Evolutionary conservation across 2,888 invertebrate species (phyloP).

Genomic region (Caenorhabditis becei): DNA sequence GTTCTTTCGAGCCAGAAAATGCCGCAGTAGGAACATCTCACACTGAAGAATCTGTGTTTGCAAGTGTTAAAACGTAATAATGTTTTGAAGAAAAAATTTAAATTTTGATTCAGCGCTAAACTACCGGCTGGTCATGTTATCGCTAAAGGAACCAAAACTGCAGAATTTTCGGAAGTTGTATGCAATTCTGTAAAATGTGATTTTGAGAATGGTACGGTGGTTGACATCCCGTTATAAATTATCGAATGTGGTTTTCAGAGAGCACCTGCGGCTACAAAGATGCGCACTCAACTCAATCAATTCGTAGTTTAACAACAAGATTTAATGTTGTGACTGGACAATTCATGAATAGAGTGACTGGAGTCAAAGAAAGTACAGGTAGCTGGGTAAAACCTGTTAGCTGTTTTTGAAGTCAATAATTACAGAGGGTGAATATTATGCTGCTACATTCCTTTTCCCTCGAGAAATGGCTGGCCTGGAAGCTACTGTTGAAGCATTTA

Average conservation of each 20-base stretch:
- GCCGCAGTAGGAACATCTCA: constrained; percentile 62
- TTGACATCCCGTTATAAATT: no score
- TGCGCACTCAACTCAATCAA: constrained; percentile 77
- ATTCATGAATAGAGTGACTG: constrained; percentile 81
- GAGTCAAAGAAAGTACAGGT: constrained; percentile 78
- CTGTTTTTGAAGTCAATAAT: background rate
- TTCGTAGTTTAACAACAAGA: constrained; percentile 79
- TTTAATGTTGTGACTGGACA: constrained; percentile 81
- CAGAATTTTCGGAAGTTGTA: constrained; percentile 67
- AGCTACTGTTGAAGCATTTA: constrained; percentile 71
- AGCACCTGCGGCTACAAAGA: constrained; percentile 78
- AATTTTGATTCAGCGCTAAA: constrained; percentile 59
- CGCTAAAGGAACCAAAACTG: constrained; percentile 70
- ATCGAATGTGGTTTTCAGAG: constrained; percentile 60
- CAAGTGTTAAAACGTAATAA: constrained; percentile 64
- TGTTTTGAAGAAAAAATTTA: background rate
- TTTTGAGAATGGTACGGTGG: constrained; percentile 72
- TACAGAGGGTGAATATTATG: constrained; percentile 80
- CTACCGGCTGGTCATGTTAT: constrained; percentile 57
- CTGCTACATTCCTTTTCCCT: constrained; percentile 80
- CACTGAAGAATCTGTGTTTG: constrained; percentile 64
- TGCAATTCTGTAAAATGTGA: constrained; percentile 77
- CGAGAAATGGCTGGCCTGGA: constrained; percentile 80
- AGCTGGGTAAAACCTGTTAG: no score
- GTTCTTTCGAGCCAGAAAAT: constrained; percentile 47